Percentiles rank a stretch among this genome's conserved stretches.
These are phyloP conservation scores for Lycodopsis pacificus DNA, from an alignment of 2,797 vertebrate genomes.

Conservation along the genomic window DNA sequence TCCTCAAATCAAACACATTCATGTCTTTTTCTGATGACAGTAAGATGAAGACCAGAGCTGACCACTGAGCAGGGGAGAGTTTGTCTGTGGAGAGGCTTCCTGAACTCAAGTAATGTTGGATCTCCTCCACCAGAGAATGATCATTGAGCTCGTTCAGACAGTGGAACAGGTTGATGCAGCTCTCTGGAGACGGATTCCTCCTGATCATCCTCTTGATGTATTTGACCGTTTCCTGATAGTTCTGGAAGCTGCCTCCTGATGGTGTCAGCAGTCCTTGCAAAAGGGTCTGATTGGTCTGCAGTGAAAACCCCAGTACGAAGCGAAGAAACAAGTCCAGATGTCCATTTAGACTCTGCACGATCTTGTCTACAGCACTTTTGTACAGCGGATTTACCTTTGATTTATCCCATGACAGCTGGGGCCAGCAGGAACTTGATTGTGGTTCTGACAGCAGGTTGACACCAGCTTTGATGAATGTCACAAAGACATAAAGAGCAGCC, in stretches of 20 bases:
- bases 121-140: conserved; percentile 41
- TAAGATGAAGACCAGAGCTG: conserved; percentile 50
- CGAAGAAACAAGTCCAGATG: conserved; percentile 46
- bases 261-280: conserved; percentile 11
- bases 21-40: conserved; percentile 16
- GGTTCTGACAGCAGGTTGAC: conserved; percentile 8
- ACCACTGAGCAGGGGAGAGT: conserved; percentile 42
- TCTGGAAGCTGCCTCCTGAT: neutral
- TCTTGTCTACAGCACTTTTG: conserved; percentile 28
- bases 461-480: conserved; percentile 32
- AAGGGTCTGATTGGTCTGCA: conserved; percentile 19
- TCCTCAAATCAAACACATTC: conserved; percentile 35
- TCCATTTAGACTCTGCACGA: conserved; percentile 38
- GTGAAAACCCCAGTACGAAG: conserved; percentile 41
- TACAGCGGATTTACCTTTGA: neutral
- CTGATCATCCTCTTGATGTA: conserved; percentile 35
- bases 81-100: conserved; percentile 27
- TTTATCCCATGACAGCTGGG: neutral
- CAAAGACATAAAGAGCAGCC: conserved; percentile 43
- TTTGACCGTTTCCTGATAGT: neutral
- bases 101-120: conserved; percentile 17
- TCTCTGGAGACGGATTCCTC: conserved; percentile 23
- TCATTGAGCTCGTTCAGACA: conserved; percentile 53
- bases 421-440: neutral
- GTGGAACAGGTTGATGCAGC: conserved; percentile 50